phyloP scores from a whole-genome alignment of 2,113 vertebrate species.

The Lathamus discolor region DNA sequence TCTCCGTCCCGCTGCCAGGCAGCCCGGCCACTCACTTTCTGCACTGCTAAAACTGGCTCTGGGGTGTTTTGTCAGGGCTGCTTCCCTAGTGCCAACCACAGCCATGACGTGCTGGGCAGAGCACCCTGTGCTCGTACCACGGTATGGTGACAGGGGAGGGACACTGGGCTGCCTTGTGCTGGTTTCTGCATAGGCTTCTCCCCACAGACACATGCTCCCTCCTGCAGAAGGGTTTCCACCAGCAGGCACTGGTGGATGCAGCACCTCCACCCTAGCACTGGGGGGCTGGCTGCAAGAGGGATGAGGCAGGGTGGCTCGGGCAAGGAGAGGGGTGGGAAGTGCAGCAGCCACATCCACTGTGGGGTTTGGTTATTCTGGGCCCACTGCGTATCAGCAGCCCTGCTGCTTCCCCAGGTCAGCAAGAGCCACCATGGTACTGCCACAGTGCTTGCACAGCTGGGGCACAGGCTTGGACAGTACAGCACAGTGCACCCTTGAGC shows the following conservation, averaged over 20 bases:
- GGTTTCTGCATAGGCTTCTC: not conserved
- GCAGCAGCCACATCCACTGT: accelerated
- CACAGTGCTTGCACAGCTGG: accelerated
- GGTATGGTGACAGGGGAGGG: not conserved
- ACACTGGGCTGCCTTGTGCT: not conserved
- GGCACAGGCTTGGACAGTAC: accelerated
- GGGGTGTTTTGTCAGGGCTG: not conserved
- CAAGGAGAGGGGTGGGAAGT: not conserved
- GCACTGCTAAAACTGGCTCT: not conserved
- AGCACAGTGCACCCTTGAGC: not conserved
- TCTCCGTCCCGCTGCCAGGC: not conserved
- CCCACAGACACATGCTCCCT: not conserved
- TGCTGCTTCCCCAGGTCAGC: not conserved
- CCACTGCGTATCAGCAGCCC: not conserved
- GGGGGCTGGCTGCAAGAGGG: not conserved
- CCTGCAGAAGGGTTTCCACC: not conserved
- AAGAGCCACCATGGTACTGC: not conserved
- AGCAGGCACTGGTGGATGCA: not conserved
- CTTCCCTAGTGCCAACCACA: not conserved
- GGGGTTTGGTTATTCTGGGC: not conserved
- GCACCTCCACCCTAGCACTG: accelerated
- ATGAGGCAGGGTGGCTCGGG: not conserved
- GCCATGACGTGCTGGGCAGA: not conserved
- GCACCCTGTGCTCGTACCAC: not conserved
- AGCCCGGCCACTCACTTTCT: not conserved